Conservation (phyloP, 1,140 invertebrate species). For the Tribolium castaneum region DNA sequence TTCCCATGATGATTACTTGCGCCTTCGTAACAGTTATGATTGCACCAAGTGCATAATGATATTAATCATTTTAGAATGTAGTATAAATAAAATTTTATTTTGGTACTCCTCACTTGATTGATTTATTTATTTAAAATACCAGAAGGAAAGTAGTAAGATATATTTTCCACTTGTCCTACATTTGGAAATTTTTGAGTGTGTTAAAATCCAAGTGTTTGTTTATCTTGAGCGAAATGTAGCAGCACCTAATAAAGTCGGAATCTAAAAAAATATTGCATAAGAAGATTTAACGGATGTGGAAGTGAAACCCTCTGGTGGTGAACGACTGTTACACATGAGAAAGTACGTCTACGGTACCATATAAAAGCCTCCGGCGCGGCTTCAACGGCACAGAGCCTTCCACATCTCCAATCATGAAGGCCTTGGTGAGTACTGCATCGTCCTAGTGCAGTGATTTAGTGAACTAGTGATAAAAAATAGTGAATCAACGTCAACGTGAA, state of each 20-base stretch:
- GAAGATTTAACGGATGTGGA: constrained; percentile 58
- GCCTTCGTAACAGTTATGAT: background rate
- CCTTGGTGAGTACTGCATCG: constrained; percentile 59
- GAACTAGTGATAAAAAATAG: constrained; percentile 42
- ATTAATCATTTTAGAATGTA: background rate
- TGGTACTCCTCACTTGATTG: too few relatives aligned
- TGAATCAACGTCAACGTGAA: constrained; percentile 38
- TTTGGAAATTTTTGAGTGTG: background rate
- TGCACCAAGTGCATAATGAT: background rate
- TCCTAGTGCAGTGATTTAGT: constrained; percentile 31
- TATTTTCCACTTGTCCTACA: background rate
- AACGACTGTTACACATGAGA: constrained; percentile 58
- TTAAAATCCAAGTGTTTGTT: background rate
- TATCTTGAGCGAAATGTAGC: background rate
- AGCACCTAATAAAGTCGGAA: background rate
- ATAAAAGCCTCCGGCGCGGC: constrained; percentile 57
- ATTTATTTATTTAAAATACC: background rate
- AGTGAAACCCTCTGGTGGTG: constrained; percentile 59
- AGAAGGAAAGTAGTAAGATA: background rate
- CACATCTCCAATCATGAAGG: constrained; percentile 60
- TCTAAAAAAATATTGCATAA: constrained; percentile 48
- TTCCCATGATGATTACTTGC: background rate
- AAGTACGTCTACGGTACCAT: constrained; percentile 56
- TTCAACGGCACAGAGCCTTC: constrained; percentile 58
- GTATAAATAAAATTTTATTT: background rate